Base-by-base conservation (phyloP, 2,888 invertebrate genomes). In the Hesperia comma region DNA sequence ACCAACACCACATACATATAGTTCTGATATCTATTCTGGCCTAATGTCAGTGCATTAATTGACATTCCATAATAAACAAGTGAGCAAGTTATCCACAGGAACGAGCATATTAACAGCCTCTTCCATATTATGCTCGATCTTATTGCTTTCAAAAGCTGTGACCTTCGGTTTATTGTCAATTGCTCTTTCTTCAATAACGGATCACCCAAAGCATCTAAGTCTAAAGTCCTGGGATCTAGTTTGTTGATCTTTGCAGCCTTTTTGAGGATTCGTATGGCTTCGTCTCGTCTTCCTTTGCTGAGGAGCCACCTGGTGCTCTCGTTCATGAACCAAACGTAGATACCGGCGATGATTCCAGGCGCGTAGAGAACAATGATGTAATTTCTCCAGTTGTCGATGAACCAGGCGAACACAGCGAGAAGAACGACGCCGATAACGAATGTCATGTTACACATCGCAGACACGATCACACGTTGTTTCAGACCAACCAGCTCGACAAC, bases 41-140 rank as follows among this genome's bases (percentile, higher is more conserved):
- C 94, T 67, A 97, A 84, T 0, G 95, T 94, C 7, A 96, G 96
- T 0, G 97, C 95, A 83, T 96, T 96, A 66, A 97, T 93, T 0
- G 96, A 96, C 49, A 97, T 80, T 0, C 97, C 97, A 74, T 96
- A 97, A 81, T 96, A 97, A 2, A 97, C 95, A 68, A 97, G 93
- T 0, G 96, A 95, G 76, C 96, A 96, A 0, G 96, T 95, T 74
- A 96, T 94, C 97, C 97, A 97, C 74, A 96, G 94, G 74, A 96
- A 94, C 15, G 95, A 95, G 70, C 96, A 96, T 57, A 95, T 94
- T 32, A 95, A 62, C 68, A 95, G 77, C 60, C 95, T 88, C 53
- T 94, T 85, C 79, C 95, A 88, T 33, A 96, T 92, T 33, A 93
- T 93, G 60, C 85, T 86, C 0, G 95, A 94, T 40, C 92, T 90